Base-by-base conservation (phyloP, 2,797 vertebrate genomes). In the Cichlasoma orientale region DNA sequence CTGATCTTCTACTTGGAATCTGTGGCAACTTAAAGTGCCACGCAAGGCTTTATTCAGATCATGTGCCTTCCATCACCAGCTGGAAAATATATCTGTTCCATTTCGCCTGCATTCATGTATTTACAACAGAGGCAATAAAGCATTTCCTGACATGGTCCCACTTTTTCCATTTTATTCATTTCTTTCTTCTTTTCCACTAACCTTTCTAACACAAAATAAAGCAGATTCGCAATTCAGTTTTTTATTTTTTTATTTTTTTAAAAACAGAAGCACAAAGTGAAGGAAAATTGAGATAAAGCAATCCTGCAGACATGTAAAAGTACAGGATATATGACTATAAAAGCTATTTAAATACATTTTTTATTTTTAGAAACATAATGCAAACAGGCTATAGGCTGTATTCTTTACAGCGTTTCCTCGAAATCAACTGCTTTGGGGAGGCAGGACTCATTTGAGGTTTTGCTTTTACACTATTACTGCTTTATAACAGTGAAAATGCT, bases 401-500 rank as follows among this genome's bases (percentile, higher is more conserved):
- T 13, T 25, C 33, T 25, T 63, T 63, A 63, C 58, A 25, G 58
- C 10, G 7, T 44, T 63, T 44, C 59, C 38, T 9, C 21, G 9
- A 63, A 21, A 14, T 18, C 25, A 38, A 0, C 7, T 18, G 0
- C 59, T 41, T 63, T 41, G 36, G 23, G 33, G n/a, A 44, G 14
- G 0, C 3, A 44, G 3, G 21, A 4, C 21, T 63, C 13, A 1
- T 63, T 63, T 63, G 9, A 63, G 36, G 0, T 61, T 61, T 61
- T 23, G 33, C n/a, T 61, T 14, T 38, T 16, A 16, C 1, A 63
- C 25, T 4, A 16, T 44, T 27, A 6, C 38, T 27, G 59, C 59
- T 63, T 63, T 0, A 47, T 47, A 12, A 44, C 21, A 44, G 0
- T 19, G 1, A 0, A 66, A 66, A 47, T 29, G 61, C 47, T n/a